These are phyloP conservation scores for Acarapis woodi DNA, from an alignment of 1,140 invertebrate genomes.

Conservation along the genomic window DNA sequence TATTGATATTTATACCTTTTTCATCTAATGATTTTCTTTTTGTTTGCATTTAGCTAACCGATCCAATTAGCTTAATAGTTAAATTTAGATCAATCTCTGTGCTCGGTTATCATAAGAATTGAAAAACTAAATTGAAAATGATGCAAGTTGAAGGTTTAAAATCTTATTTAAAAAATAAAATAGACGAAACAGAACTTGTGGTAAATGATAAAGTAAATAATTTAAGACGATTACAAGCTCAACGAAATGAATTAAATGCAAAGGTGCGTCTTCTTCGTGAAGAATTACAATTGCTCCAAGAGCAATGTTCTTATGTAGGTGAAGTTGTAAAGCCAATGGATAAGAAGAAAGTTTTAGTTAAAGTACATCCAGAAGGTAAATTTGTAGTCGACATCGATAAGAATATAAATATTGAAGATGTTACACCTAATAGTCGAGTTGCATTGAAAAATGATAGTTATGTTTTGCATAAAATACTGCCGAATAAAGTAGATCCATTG, in stretches of 20 bases:
- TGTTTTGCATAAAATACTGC: slow-evolving; percentile 90
- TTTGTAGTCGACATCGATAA: slow-evolving; percentile 99
- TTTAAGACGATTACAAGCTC: slow-evolving; percentile 78
- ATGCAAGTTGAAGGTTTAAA: slow-evolving; percentile 46
- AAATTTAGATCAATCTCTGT: too few species aligned
- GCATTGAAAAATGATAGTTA: slow-evolving; percentile 96
- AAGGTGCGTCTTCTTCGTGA: slow-evolving; percentile 96
- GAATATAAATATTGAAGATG: slow-evolving; percentile 93
- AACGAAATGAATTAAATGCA: slow-evolving; percentile 95
- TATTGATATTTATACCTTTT: too few species aligned
- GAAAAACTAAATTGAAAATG: slow-evolving; percentile 22
- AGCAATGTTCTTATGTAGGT: slow-evolving; percentile 97
- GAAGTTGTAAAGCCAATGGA: slow-evolving; percentile 99
- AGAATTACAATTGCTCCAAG: slow-evolving; percentile 86
- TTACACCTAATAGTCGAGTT: slow-evolving; percentile 88
- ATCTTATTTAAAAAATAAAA: slow-evolving; percentile 85
- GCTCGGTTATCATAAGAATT: too few species aligned
- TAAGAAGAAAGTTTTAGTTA: slow-evolving; percentile 97
- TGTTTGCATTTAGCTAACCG: too few species aligned
- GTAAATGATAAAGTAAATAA: slow-evolving; percentile 96
- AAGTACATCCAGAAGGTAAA: slow-evolving; percentile 98
- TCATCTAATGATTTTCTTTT: too few species aligned
- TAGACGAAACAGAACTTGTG: slow-evolving; percentile 75
- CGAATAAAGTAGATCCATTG: slow-evolving; percentile 97
- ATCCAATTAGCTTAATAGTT: too few species aligned